Base-by-base conservation (phyloP, 2,888 invertebrate genomes). In the Chesias legatella region DNA sequence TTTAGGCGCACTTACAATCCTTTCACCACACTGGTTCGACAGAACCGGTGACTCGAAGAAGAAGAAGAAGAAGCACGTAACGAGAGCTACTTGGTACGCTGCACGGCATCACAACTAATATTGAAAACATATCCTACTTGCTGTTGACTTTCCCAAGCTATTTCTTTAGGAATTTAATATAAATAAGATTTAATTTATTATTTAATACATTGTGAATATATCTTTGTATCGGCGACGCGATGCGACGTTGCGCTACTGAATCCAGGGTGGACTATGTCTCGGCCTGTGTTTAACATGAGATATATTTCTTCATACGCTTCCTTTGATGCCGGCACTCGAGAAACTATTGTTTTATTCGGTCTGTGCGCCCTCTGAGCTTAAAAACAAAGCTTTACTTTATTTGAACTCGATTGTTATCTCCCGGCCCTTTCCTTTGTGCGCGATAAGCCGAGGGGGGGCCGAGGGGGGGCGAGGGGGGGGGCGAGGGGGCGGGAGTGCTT, bases 351-450 rank as follows among this genome's bases (percentile, higher is more conserved):
- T 52, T 50, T 50, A 52, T 55, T 54, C 48, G 49, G 53, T 49
- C 47, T 49, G 51, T 20, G 47, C 37, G 41, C 43, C 35, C 51
- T 40, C 37, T 31, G 46, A 53, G 43, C 51, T 51, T 53, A 56
- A 59, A 60, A 63, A 67, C 64, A 64, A 71, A 62, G 57, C 58
- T 54, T 55, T 61, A 58, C 58, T 64, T 67, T 67, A 72, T 73
- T 68, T 64, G 62, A 62, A 63, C 50, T 61, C 60, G 53, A 65
- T 66, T 66, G 67, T 62, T 56, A 58, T 55, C 61, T 51, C 29
- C 45, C 43, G 48, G 45, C 52, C 55, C 42, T 56, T 51, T 48
- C 54, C 60, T 55, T 63, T 62, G 58, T 57, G 58, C 51, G 43
- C 53, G 67, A 70, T 70, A 69, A 69, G 62, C 65, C 56, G 38